Base-by-base conservation (phyloP, 2,797 vertebrate species). In the Varecia variegata region DNA sequence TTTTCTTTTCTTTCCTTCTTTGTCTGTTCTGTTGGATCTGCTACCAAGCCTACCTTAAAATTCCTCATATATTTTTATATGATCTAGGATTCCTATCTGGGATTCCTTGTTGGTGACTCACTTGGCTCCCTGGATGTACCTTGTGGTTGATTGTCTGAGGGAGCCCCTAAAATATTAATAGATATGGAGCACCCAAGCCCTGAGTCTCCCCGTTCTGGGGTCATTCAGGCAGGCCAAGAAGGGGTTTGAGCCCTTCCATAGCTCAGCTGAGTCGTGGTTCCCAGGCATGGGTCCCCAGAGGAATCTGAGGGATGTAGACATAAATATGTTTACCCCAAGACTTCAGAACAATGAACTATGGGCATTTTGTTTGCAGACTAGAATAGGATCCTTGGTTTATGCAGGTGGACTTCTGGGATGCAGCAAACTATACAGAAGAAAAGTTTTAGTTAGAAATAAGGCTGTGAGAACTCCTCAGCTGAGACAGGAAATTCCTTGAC, bases 381-480 rank as follows among this genome's bases (percentile, higher is more conserved):
- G 38, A 93, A 65, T 95, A 84, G 60, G n/a, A 73, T 76, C 54
- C 52, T 94, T 88, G 70, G 73, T 96, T 90, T 62, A 95, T 92
- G 95, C 95, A 96, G 90, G 76, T 83, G 79, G 93, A 90, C 85
- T 14, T 77, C 71, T 90, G 65, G 2, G 11, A 73, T 97, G 43
- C 76, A 90, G 93, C 96, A 97, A 77, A 97, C 83, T 93, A 30
- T 50, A 95, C 70, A 97, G 97, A 98, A 98, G 96, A 94, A 98
- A 95, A 98, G 98, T 96, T 96, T 94, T 87, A 94, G 17, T 93
- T 98, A 98, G 93, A 97, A 97, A 93, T 97, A 91, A 71, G 94
- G 71, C 76, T 93, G 89, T 90, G 88, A 97, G 89, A 97, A 95
- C 50, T 87, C 92, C 82, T 0, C 83, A 88, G 56, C 5, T 60